phyloP scores from a whole-genome alignment of 2,888 invertebrate genomes.

The Microctonus aethiopoides region DNA sequence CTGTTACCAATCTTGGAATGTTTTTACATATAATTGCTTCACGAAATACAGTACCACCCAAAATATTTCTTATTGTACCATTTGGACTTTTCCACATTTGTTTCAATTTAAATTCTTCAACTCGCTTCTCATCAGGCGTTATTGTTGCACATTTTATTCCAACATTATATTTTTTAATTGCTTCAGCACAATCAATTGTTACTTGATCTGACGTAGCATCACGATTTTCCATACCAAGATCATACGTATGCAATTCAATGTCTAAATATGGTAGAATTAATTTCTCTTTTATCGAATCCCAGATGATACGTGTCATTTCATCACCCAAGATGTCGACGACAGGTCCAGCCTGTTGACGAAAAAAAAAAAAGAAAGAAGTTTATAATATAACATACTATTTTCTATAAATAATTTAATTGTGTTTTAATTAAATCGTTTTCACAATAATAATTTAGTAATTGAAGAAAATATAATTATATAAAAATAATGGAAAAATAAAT shows the following conservation, averaged over 20 bases:
- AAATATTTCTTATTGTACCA: slow-evolving; percentile 88
- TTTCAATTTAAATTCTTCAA: slow-evolving; percentile 88
- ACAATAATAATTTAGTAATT: background rate
- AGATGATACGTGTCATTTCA: slow-evolving; percentile 97
- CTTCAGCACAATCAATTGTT: slow-evolving; percentile 96
- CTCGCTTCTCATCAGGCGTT: slow-evolving; percentile 96
- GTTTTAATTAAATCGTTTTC: background rate
- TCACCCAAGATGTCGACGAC: slow-evolving; percentile 95
- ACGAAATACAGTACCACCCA: slow-evolving; percentile 86
- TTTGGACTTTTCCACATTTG: slow-evolving; percentile 94
- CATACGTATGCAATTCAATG: slow-evolving; percentile 92
- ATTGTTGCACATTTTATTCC: slow-evolving; percentile 99
- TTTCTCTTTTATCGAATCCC: slow-evolving; percentile 98
- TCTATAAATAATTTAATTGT: too few species aligned
- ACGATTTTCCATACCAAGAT: slow-evolving; percentile 94
- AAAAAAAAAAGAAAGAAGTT: slow-evolving; percentile 5
- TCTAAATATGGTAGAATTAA: slow-evolving; percentile 96
- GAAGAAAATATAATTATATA: background rate
- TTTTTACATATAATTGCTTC: slow-evolving; percentile 92
- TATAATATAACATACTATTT: background rate
- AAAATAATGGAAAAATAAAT: background rate
- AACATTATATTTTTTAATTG: slow-evolving; percentile 96
- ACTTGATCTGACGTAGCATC: slow-evolving; percentile 96
- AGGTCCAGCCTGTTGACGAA: slow-evolving; percentile 77
- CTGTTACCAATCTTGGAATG: slow-evolving; percentile 93